phyloP scores from a whole-genome alignment of 2,113 vertebrate species.

The Poecilia latipinna region DNA sequence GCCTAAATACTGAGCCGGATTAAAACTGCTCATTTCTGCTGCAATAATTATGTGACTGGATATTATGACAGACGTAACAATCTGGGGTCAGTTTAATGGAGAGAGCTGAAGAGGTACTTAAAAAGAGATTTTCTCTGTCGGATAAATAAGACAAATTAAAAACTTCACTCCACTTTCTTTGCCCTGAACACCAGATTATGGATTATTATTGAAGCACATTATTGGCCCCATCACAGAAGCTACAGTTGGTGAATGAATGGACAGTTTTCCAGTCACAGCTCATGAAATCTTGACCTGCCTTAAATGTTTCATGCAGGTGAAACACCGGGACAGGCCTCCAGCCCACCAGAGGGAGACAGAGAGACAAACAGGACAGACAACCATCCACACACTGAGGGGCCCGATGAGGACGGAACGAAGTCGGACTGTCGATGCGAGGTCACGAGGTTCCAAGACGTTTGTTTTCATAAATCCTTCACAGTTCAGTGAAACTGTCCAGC shows the following conservation, averaged over 20 bases:
- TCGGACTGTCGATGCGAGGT: too few species aligned
- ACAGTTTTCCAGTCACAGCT: conserved; percentile 1
- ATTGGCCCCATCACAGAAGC: neutral
- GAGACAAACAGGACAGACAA: too few species aligned
- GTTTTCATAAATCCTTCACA: too few species aligned
- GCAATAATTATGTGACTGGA: conserved; percentile 35
- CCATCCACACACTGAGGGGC: too few species aligned
- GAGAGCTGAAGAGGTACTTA: neutral
- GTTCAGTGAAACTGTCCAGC: too few species aligned
- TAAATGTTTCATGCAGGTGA: neutral
- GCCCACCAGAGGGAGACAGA: too few species aligned
- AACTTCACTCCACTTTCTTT: neutral
- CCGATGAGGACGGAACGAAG: too few species aligned
- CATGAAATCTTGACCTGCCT: neutral
- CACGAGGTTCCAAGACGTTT: too few species aligned
- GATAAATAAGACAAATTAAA: conserved; percentile 12
- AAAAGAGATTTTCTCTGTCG: neutral
- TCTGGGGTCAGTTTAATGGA: conserved; percentile 1
- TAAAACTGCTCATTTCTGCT: conserved; percentile 22
- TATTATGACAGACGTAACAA: neutral
- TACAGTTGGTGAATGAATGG: conserved; percentile 9
- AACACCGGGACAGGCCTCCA: too few species aligned
- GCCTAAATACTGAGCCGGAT: conserved; percentile 44
- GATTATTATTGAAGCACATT: neutral
- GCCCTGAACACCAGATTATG: conserved; percentile 1